phyloP scores from a whole-genome alignment of 2,888 invertebrate genomes.

The Cheilosia urbana region DNA sequence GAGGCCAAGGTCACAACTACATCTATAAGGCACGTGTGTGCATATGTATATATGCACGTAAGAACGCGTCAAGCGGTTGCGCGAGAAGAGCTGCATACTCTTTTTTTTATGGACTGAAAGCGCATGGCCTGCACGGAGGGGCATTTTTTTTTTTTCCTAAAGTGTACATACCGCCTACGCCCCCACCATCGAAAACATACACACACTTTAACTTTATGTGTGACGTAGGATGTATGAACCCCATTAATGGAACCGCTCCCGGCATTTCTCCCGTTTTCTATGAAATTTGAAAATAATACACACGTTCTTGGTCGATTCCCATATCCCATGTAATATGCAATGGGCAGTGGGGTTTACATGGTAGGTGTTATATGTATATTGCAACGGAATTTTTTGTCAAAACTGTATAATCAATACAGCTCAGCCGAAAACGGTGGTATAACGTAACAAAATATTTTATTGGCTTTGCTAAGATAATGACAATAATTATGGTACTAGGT shows the following conservation, averaged over 20 bases:
- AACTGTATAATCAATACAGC: too few relatives aligned
- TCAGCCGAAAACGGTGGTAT: too few relatives aligned
- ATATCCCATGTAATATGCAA: too few relatives aligned
- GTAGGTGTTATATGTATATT: too few relatives aligned
- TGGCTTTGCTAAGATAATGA: too few relatives aligned
- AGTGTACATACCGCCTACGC: conserved; percentile 37
- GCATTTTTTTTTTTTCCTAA: conserved; percentile 3
- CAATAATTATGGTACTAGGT: too few relatives aligned
- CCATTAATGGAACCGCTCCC: conserved; percentile 13
- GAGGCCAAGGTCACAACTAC: conserved; percentile 76
- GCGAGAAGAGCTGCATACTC: conserved; percentile 54
- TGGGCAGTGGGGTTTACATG: too few relatives aligned
- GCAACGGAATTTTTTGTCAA: too few relatives aligned
- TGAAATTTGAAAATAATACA: not conserved
- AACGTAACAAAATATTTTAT: too few relatives aligned
- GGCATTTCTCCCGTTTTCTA: conserved; percentile 27
- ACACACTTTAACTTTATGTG: not conserved
- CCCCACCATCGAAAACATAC: not conserved
- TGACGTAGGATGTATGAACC: conserved; percentile 16
- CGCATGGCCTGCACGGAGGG: conserved; percentile 51
- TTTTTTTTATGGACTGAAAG: conserved; percentile 30
- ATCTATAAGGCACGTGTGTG: not conserved
- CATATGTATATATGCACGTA: not conserved
- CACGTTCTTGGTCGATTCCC: too few relatives aligned
- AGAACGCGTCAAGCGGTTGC: conserved; percentile 25